Evolutionary conservation across 92 coral and sea anemone genomes (phyloP).

Genomic region (Parazoanthus darwini): DNA sequence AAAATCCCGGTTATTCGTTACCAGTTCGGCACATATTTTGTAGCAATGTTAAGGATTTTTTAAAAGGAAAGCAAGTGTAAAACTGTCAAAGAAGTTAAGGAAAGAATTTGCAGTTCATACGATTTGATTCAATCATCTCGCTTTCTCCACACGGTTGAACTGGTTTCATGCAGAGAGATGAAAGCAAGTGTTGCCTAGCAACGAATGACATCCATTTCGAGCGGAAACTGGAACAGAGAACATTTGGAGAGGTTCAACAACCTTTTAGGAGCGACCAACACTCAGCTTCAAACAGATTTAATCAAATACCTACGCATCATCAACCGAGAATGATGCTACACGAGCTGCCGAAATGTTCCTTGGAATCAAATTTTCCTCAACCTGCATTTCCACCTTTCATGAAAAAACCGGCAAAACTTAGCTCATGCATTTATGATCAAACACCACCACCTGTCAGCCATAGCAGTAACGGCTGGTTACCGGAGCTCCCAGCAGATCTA

Average conservation of each 20-base stretch:
- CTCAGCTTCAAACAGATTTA: background rate
- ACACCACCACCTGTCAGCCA: slow-evolving; percentile 13
- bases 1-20: background rate
- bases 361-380: background rate
- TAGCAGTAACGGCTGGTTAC: slow-evolving; percentile 10
- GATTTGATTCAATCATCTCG: background rate
- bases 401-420: slow-evolving; percentile 22
- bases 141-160: too few relatives aligned
- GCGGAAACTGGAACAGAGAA: slow-evolving; percentile 21
- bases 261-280: background rate
- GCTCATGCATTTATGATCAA: slow-evolving; percentile 23
- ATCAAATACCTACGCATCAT: background rate
- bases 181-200: slow-evolving; percentile 34
- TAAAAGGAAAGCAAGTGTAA: background rate
- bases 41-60: too few relatives aligned
- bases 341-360: slow-evolving; percentile 1
- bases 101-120: background rate
- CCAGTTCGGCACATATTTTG: background rate
- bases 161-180: slow-evolving; percentile 39
- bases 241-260: background rate
- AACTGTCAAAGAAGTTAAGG: background rate
- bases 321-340: slow-evolving; percentile 37
- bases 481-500: background rate
- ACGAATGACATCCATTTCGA: slow-evolving; percentile 19
- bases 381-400: background rate